Percentiles rank a stretch among this genome's conserved stretches.
phyloP scores from a whole-genome alignment of 2,888 invertebrate species.

The Octonoba sinensis region DNA sequence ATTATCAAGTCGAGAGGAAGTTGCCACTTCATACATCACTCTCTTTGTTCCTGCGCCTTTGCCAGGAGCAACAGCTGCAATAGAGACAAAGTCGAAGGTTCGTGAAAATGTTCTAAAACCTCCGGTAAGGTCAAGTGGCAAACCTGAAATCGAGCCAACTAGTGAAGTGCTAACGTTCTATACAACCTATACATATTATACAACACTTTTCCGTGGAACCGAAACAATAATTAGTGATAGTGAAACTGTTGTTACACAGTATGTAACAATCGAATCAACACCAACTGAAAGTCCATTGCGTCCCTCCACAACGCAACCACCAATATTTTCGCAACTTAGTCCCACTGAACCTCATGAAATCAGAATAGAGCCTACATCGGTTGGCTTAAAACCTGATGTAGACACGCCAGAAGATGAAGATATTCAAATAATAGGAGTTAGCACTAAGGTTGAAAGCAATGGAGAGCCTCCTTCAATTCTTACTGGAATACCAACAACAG shows the following conservation, averaged over 20 bases:
- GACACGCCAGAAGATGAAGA: conserved; percentile 28
- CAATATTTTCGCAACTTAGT: conserved; percentile 13
- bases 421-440: conserved; percentile 48
- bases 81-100: conserved; percentile 9
- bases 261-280: conserved; percentile 59
- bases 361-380: conserved; percentile 32
- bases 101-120: conserved; percentile 11
- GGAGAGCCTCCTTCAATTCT: conserved; percentile 44
- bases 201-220: conserved; percentile 83
- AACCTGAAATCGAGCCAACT: conserved; percentile 19
- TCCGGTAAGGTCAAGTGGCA: neutral
- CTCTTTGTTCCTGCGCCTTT: conserved; percentile 64
- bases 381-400: neutral
- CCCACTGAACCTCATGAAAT: conserved; percentile 30
- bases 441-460: conserved; percentile 40
- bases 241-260: conserved; percentile 63
- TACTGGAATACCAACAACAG: conserved; percentile 64
- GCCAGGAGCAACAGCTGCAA: conserved; percentile 27
- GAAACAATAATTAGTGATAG: conserved; percentile 69
- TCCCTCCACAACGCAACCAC: conserved; percentile 29
- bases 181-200: conserved; percentile 84
- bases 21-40: conserved; percentile 66
- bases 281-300: conserved; percentile 34
- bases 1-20: conserved; percentile 65
- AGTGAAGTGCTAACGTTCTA: conserved; percentile 73